These are phyloP conservation scores for Aromia moschata DNA, from an alignment of 2,888 invertebrate genomes.

Conservation along the genomic window DNA sequence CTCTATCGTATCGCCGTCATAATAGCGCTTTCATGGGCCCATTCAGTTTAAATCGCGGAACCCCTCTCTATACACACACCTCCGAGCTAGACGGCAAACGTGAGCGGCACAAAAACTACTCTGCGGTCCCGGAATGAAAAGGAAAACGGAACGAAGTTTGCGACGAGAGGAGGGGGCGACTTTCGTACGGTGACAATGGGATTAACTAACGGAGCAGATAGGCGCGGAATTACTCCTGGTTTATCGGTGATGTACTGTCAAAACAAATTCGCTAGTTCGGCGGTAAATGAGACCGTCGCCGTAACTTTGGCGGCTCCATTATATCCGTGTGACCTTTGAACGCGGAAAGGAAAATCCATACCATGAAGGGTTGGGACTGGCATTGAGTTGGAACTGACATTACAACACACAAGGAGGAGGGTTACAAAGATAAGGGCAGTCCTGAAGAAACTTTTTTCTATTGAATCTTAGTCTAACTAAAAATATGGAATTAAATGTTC, in stretches of 20 bases:
- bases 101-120: neutral
- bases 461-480: too few species aligned
- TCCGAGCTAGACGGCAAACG: constrained; percentile 4
- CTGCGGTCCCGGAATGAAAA: neutral
- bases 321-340: too few species aligned
- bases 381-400: too few species aligned
- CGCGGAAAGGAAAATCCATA: too few species aligned
- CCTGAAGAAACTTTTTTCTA: too few species aligned
- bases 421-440: too few species aligned
- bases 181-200: neutral
- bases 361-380: too few species aligned
- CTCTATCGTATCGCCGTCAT: neutral
- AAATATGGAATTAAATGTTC: too few species aligned
- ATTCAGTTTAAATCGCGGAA: constrained; percentile 3
- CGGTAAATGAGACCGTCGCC: neutral
- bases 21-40: constrained; percentile 8
- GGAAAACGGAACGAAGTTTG: neutral
- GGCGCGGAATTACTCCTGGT: neutral
- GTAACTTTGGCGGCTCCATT: too few species aligned
- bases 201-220: neutral
- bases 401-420: too few species aligned
- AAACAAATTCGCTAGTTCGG: neutral
- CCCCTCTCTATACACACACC: constrained; percentile 4
- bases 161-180: neutral
- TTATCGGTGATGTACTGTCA: neutral